A percentile compares a stretch with the other conserved stretches of the same genome.
Conservation (phyloP, 2,888 invertebrate genomes). For the Piscicola geometra region DNA sequence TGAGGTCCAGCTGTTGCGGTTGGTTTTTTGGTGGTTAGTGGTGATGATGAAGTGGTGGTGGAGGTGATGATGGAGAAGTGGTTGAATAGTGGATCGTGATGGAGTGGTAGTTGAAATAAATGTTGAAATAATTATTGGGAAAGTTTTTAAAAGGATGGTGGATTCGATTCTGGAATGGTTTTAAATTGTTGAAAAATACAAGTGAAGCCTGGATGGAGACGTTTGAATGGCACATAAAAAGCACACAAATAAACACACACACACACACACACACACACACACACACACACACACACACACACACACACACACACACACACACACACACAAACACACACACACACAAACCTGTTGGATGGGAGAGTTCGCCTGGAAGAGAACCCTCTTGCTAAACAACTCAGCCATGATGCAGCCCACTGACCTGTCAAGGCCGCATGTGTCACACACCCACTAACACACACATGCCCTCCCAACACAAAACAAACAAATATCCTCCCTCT, state of each 20-base stretch:
- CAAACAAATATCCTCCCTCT: neutral
- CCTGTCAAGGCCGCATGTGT: neutral
- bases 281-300: slow-evolving; percentile 3
- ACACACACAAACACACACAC: no score
- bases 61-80: no score
- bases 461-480: neutral
- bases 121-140: no score
- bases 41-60: no score
- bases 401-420: slow-evolving; percentile 99
- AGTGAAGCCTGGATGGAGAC: no score
- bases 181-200: no score
- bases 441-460: neutral
- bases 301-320: slow-evolving; percentile 14
- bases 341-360: slow-evolving; percentile 87
- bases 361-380: slow-evolving; percentile 95
- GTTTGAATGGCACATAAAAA: neutral
- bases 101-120: no score
- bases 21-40: no score
- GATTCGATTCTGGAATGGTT: no score
- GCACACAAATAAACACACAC: no score
- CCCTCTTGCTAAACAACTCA: slow-evolving; percentile 86
- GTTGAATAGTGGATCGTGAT: no score
- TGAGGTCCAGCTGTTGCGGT: slow-evolving; percentile 82
- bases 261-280: slow-evolving; percentile 27
- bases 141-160: no score